phyloP scores from a whole-genome alignment of 2,888 invertebrate genomes.

The Diplolepis rosae region DNA sequence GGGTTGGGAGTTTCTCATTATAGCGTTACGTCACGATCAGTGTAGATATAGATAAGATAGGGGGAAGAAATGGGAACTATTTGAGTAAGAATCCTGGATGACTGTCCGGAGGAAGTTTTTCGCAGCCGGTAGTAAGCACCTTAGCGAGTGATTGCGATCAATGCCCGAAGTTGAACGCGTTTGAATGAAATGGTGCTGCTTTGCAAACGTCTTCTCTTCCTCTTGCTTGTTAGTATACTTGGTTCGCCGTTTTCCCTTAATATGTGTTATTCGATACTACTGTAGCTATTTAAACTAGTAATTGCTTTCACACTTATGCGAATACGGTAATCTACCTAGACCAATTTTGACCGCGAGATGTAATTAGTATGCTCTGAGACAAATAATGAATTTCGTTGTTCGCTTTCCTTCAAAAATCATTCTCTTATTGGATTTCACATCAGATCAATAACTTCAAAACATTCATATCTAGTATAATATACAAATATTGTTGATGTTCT shows the following conservation, averaged over 20 bases:
- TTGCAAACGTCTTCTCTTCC: conserved; percentile 53
- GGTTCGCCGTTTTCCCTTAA: conserved; percentile 53
- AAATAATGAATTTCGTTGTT: neutral
- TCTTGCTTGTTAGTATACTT: conserved; percentile 65
- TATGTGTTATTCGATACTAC: conserved; percentile 68
- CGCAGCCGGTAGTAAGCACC: conserved; percentile 69
- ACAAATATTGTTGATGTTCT: no score
- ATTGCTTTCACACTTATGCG: conserved; percentile 71
- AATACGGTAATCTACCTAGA: no score
- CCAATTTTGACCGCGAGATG: conserved; percentile 41
- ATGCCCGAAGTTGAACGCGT: conserved; percentile 72
- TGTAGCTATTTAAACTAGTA: conserved; percentile 67
- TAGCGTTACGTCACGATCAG: neutral
- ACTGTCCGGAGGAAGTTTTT: conserved; percentile 63
- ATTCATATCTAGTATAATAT: no score
- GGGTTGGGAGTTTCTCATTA: no score
- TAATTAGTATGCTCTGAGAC: neutral
- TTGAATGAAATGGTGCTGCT: conserved; percentile 58
- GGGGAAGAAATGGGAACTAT: neutral
- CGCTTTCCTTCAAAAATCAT: neutral
- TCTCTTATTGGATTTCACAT: no score
- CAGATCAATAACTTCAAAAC: no score
- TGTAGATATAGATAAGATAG: neutral
- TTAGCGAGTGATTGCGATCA: conserved; percentile 70
- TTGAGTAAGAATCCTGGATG: neutral